Base-by-base conservation (phyloP, 2,888 invertebrate species). In the Venustoraphidia nigricollis region DNA sequence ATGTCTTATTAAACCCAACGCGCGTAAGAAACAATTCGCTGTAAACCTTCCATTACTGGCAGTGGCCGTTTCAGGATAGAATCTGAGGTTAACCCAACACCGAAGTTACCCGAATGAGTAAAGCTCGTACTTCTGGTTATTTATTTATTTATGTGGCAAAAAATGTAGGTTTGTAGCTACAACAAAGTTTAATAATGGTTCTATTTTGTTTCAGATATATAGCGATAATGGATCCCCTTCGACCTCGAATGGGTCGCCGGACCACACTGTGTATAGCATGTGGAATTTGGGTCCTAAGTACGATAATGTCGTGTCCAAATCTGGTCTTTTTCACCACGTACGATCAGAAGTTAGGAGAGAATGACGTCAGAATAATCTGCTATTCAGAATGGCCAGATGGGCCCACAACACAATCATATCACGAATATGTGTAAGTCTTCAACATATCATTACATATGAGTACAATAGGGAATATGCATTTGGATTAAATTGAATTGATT, bases 171-270 rank as follows among this genome's bases (percentile, higher is more conserved):
- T 27, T 27, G 3, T 27, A 27, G 6, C 3, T 27, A 6, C 6
- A 27, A 6, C 27, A 27, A 27, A 27, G 27, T 6, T 1, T 35
- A 10, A 34, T 34, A 11, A 1, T 44, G 34, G 6, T 13, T 41
- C 49, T 53, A 41, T 58, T 51, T 56, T 44, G 49, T 64, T 69
- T 2, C 73, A 95, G 95, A 63, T 95, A 94, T 65, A 86, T 91
- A 69, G 95, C 94, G 46, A 95, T 95, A 58, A 90, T 95, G 77
- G 89, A 91, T 60, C 95, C 95, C 0, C 70, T 95, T 51, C 77
- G 82, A 52, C 94, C 92, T 2, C 74, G 94, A 47, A 83, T 94
- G 76, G 89, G 93, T 34, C 82, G 84, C 60, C 73, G 83, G 34
- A 79, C 83, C 10, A 93, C 94, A 1, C 71, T 94, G 47, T 81